Evolutionary conservation across 2,113 vertebrate species (phyloP), one percentile per base, ranked within the genome.

Genomic region (Otis tarda): DNA sequence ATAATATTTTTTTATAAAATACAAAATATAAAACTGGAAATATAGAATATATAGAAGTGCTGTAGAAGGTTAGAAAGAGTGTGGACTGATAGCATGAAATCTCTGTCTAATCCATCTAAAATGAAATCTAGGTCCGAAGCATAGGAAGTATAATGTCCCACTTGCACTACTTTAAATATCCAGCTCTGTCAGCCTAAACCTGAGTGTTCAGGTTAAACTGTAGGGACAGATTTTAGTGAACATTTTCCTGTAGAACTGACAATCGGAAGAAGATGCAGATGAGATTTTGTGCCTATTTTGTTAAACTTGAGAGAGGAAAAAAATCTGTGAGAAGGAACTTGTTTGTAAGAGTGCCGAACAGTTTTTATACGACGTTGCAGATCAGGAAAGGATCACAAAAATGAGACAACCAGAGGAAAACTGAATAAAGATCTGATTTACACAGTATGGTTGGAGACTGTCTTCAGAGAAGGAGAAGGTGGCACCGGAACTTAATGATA

Each of bases 131-230:
- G 14, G 25, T 49, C 23, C 13, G 7, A 70, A 80, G 37, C 50
- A 14, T 8, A 28, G 35, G 13, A 69, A 39, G 19, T 31, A 56
- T 0, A 0, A 27, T 12, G 9, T 52, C 5, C 41, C 4, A 3
- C 30, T 56, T 49, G 19, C 21, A 18, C 10, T 27, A 12, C 30
- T 50, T 78, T 39, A 12, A 56, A 56, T 43, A 21, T 23, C 19
- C 43, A 50, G 14, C n/a, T 31, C 31, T 37, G 2, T 59, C 37
- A 73, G 76, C 59, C 59, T 43, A 33, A n/a, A 23, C 27, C 7
- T 63, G 59, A 61, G 39, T n/a, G 27, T 57, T 67, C 69, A 57
- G 28, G 35, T 57, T 53, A 37, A 83, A 41, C 27, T 43, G 22
- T 9, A 60, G 37, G 2, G 3, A 43, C 12, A 57, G 22, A 45